Evolutionary conservation across 2,888 invertebrate genomes (phyloP).

Genomic region (Dicranocentrus wangi): DNA sequence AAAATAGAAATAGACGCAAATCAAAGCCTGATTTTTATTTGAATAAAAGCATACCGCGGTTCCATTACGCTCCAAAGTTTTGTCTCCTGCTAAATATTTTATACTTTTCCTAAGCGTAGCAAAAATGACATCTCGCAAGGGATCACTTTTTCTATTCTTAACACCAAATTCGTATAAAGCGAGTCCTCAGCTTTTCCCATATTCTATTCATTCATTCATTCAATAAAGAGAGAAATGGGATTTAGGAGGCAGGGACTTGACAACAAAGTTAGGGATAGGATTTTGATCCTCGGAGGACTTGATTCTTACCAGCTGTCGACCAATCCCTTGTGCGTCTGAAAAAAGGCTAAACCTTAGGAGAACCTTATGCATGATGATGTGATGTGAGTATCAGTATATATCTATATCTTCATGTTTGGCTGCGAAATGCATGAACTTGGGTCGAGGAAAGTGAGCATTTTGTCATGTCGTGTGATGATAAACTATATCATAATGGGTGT

Average conservation of each 20-base stretch:
- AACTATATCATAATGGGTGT: slow-evolving; percentile 42
- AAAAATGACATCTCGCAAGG: too few relatives aligned
- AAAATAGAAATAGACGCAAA: too few relatives aligned
- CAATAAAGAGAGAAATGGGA: slow-evolving; percentile 34
- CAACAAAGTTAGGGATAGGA: slow-evolving; percentile 46
- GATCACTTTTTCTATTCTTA: too few relatives aligned
- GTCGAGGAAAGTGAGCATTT: slow-evolving; percentile 53
- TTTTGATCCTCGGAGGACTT: slow-evolving; percentile 60
- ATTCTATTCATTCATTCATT: slow-evolving; percentile 25
- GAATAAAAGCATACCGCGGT: too few relatives aligned
- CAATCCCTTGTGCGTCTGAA: slow-evolving; percentile 50
- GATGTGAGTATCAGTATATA: background rate
- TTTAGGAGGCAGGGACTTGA: slow-evolving; percentile 63
- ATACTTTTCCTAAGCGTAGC: too few relatives aligned
- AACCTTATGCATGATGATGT: background rate
- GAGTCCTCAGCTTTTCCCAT: slow-evolving; percentile 23
- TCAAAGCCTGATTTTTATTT: too few relatives aligned
- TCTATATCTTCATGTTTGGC: background rate
- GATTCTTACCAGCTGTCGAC: slow-evolving; percentile 60
- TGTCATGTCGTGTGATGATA: slow-evolving; percentile 34
- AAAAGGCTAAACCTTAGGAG: slow-evolving; percentile 56
- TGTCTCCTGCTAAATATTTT: too few relatives aligned
- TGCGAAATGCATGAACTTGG: background rate
- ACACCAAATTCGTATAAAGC: too few relatives aligned
- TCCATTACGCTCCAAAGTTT: too few relatives aligned